phyloP scores from a whole-genome alignment of 2,888 invertebrate genomes.

The Drosophila emarginata region DNA sequence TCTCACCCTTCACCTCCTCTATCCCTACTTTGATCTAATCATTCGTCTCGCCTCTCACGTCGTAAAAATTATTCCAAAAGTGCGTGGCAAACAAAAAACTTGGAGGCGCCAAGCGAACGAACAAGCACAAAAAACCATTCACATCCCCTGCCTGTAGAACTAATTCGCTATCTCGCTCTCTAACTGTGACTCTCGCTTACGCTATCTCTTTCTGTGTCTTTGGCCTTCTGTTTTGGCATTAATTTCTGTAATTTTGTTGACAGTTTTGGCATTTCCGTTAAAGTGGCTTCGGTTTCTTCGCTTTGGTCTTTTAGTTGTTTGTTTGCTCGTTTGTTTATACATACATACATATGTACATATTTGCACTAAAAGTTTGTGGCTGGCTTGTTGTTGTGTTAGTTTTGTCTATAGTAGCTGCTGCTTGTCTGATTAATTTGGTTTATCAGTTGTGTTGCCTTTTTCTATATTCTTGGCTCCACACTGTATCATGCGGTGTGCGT shows the following conservation, averaged over 20 bases:
- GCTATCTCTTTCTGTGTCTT: background rate
- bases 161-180: slow-evolving; percentile 26
- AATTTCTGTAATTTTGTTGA: slow-evolving; percentile 52
- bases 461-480: background rate
- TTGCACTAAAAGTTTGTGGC: slow-evolving; percentile 46
- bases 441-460: slow-evolving; percentile 29
- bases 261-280: slow-evolving; percentile 44
- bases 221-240: slow-evolving; percentile 28
- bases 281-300: slow-evolving; percentile 27
- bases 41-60: background rate
- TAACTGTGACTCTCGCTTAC: background rate
- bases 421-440: slow-evolving; percentile 43
- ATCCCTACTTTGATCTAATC: background rate
- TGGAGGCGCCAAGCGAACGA: slow-evolving; percentile 10
- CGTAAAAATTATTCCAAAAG: slow-evolving; percentile 8
- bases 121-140: slow-evolving; percentile 18
- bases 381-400: slow-evolving; percentile 37
- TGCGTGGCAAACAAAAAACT: slow-evolving; percentile 13
- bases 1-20: background rate
- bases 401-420: background rate
- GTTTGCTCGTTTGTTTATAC: slow-evolving; percentile 6
- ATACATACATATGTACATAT: slow-evolving; percentile 12
- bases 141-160: slow-evolving; percentile 28
- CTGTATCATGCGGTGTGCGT: background rate
- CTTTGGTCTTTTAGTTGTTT: slow-evolving; percentile 11